Conservation (phyloP, 2,113 vertebrate species). For the Lycaon pictus region DNA sequence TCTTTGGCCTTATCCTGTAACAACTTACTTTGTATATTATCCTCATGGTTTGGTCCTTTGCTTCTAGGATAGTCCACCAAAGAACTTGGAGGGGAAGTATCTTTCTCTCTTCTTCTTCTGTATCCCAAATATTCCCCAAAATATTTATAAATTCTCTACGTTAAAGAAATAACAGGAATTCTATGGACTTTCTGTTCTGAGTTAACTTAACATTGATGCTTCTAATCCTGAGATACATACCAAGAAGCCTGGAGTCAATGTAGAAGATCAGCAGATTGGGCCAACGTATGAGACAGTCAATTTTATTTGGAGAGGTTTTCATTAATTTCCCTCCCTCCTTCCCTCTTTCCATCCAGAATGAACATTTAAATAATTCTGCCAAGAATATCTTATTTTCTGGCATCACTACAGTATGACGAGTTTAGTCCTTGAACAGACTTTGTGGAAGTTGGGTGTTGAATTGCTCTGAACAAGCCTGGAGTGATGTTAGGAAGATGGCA, state of each 20-base stretch:
- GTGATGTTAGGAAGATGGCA: not conserved
- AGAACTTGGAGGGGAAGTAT: not conserved
- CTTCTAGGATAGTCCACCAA: not conserved
- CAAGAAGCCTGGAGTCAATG: constrained; percentile 70
- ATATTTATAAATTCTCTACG: not conserved
- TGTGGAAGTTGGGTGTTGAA: not conserved
- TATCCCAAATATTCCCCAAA: not conserved
- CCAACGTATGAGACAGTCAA: constrained; percentile 36
- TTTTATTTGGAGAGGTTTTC: not conserved
- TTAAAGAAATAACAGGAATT: not conserved
- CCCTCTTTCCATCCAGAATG: not conserved
- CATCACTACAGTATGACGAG: not conserved
- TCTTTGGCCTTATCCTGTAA: not conserved
- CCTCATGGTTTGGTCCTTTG: not conserved
- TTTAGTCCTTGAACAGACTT: not conserved
- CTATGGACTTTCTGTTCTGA: not conserved
- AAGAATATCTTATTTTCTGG: not conserved
- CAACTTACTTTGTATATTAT: not conserved
- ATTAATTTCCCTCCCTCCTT: not conserved
- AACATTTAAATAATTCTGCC: not conserved
- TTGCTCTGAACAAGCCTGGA: not conserved
- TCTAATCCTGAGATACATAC: not conserved
- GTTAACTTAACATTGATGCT: not conserved
- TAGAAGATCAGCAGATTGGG: constrained; percentile 71
- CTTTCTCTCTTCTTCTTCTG: not conserved